phyloP scores from a whole-genome alignment of 2,888 invertebrate genomes.

The Amphipyra tragopoginis region DNA sequence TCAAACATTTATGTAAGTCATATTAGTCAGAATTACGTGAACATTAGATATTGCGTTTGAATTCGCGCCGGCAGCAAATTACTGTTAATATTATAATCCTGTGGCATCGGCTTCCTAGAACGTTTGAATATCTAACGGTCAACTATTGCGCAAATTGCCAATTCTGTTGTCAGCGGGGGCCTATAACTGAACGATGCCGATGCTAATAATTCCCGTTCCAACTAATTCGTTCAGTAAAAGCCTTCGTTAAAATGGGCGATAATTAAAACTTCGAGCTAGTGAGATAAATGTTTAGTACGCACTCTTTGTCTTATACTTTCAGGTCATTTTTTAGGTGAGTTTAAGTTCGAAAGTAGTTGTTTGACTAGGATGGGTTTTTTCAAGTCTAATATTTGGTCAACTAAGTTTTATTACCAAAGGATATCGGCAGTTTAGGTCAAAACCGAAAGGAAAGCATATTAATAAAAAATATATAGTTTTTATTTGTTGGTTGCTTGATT shows the following conservation, averaged over 20 bases:
- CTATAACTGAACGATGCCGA: slow-evolving; percentile 18
- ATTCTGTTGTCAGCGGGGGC: slow-evolving; percentile 13
- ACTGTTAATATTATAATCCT: slow-evolving; percentile 23
- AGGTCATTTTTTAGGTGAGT: slow-evolving; percentile 17
- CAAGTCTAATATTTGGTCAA: neutral
- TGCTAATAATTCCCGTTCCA: slow-evolving; percentile 16
- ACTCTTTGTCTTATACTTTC: slow-evolving; percentile 11
- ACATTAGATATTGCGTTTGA: slow-evolving; percentile 2
- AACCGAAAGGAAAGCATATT: too few species aligned
- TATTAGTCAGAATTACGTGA: slow-evolving; percentile 2
- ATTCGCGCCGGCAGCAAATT: slow-evolving; percentile 18
- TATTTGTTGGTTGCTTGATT: too few species aligned
- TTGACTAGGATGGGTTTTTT: neutral
- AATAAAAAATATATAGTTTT: too few species aligned
- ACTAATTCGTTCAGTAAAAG: slow-evolving; percentile 32
- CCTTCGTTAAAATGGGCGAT: slow-evolving; percentile 36
- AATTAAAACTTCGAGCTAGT: slow-evolving; percentile 44
- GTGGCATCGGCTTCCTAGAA: slow-evolving; percentile 7
- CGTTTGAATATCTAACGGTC: slow-evolving; percentile 17
- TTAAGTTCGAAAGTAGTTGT: slow-evolving; percentile 6
- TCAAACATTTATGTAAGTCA: neutral
- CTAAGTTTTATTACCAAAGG: neutral
- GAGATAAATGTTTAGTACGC: slow-evolving; percentile 33
- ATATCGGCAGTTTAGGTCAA: too few species aligned
- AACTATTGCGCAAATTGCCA: slow-evolving; percentile 35